phyloP scores from a whole-genome alignment of 2,113 vertebrate genomes.

The Labeo rohita region DNA sequence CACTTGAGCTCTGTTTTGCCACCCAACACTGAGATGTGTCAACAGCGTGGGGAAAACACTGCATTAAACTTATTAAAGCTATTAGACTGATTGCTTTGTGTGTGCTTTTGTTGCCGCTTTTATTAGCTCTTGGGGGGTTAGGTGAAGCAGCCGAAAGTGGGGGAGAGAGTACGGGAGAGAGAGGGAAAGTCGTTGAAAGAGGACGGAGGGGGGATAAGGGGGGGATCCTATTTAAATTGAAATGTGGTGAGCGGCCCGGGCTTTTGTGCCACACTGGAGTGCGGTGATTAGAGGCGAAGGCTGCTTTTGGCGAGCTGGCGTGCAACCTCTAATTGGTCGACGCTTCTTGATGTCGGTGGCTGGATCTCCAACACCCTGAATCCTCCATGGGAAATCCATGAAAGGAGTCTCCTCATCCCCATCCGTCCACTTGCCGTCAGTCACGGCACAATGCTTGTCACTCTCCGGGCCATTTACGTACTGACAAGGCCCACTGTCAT shows the following conservation, averaged over 20 bases:
- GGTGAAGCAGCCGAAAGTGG: slow-evolving; percentile 54
- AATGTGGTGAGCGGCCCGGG: slow-evolving; percentile 68
- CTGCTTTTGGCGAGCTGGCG: slow-evolving; percentile 65
- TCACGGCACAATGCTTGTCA: slow-evolving; percentile 73
- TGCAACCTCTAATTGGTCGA: slow-evolving; percentile 71
- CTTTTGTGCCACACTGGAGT: slow-evolving; percentile 72
- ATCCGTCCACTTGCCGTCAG: slow-evolving; percentile 69
- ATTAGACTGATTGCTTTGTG: slow-evolving; percentile 79
- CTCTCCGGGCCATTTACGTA: slow-evolving; percentile 52
- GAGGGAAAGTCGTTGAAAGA: slow-evolving; percentile 13
- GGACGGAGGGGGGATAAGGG: slow-evolving; percentile 51
- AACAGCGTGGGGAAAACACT: slow-evolving; percentile 70
- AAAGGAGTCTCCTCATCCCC: slow-evolving; percentile 46
- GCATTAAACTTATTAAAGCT: slow-evolving; percentile 78
- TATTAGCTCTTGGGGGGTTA: slow-evolving; percentile 65
- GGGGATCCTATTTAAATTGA: slow-evolving; percentile 75
- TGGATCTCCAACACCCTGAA: slow-evolving; percentile 55
- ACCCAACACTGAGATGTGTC: slow-evolving; percentile 78
- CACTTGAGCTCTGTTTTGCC: slow-evolving; percentile 78
- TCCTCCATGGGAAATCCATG: slow-evolving; percentile 71
- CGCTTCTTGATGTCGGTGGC: slow-evolving; percentile 64
- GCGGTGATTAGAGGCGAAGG: slow-evolving; percentile 75
- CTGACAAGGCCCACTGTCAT: slow-evolving; percentile 27
- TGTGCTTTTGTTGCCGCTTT: slow-evolving; percentile 65
- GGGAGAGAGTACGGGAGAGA: slow-evolving; percentile 52